Evolutionary conservation across 2,113 vertebrate species (phyloP), one percentile per base, ranked within the genome.

Genomic region (Zapus hudsonius): DNA sequence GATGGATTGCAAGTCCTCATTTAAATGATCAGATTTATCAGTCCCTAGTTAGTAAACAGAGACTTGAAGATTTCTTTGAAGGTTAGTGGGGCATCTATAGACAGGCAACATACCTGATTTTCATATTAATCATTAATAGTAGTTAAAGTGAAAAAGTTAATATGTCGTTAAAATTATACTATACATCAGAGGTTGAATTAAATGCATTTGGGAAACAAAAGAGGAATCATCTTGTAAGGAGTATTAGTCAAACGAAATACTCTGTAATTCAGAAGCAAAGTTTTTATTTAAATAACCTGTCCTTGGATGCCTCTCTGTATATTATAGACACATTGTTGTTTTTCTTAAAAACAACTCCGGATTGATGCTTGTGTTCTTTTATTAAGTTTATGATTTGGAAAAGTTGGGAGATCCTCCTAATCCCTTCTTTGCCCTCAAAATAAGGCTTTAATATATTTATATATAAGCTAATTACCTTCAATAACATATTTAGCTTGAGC

Each of bases 151-250:
- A 90, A 96, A 94, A 95, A 81, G 95, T 96, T 96, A 96, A 96
- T 96, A 97, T 95, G 94, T 93, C 91, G 84, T 95, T 96, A 96
- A 96, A 97, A 97, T 98, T 96, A 96, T 96, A 93, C 96, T 97
- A 94, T 88, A 96, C 86, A 95, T 97, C 91, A 95, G 93, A 97
- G 85, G 59, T 76, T 75, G 84, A 97, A 96, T 96, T 96, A 87
- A 97, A 96, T 95, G 90, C 84, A 97, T 95, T 91, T 95, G 89
- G 94, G 96, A 95, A 98, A 97, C 95, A 97, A 97, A 97, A 95
- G 95, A 90, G 94, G 93, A 96, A 95, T 97, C 96, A 96, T 97
- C 95, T 98, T 96, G 93, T 92, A 95, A 97, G 89, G 96, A 96
- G 91, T 91, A 92, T 97, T 96, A 97, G 90, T 97, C 52, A 96